Percentiles rank a stretch among this genome's conserved stretches.
These are phyloP conservation scores for Stomorhina lunata DNA, from an alignment of 2,888 invertebrate genomes.

Conservation along the genomic window DNA sequence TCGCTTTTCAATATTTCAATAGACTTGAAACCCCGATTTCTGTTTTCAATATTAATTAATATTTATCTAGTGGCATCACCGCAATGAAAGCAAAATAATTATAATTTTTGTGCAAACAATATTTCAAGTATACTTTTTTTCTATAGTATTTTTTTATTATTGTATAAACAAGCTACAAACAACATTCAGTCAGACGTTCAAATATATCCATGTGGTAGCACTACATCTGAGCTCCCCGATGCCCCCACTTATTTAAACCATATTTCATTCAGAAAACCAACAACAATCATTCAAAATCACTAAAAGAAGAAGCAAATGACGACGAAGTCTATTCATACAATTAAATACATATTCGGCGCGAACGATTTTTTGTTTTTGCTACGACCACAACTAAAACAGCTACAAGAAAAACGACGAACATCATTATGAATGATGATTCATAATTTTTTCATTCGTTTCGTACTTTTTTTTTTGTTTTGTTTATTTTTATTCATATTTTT, in stretches of 20 bases:
- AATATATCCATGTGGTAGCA: slow-evolving; percentile 14
- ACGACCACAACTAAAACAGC: slow-evolving; percentile 35
- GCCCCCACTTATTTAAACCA: neutral
- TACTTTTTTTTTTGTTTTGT: neutral
- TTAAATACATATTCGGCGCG: slow-evolving; percentile 41
- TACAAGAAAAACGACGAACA: slow-evolving; percentile 26
- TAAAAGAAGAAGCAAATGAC: neutral
- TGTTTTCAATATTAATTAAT: too few relatives aligned
- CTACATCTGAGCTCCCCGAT: neutral
- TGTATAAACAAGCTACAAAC: slow-evolving; percentile 18
- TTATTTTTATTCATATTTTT: slow-evolving; percentile 1
- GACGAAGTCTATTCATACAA: slow-evolving; percentile 35
- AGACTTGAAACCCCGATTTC: too few relatives aligned
- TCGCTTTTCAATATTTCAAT: too few relatives aligned
- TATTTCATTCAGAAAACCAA: neutral
- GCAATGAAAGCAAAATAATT: too few relatives aligned
- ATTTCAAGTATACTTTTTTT: too few relatives aligned
- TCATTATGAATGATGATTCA: slow-evolving; percentile 49
- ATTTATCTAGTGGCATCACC: too few relatives aligned
- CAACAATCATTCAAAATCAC: slow-evolving; percentile 31
- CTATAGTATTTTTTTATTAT: neutral
- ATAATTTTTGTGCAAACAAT: too few relatives aligned
- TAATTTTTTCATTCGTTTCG: slow-evolving; percentile 31
- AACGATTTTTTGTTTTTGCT: slow-evolving; percentile 38
- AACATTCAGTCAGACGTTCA: too few relatives aligned